Conservation (phyloP, 2,797 vertebrate species). For the Melanotaenia maccullochi region DNA sequence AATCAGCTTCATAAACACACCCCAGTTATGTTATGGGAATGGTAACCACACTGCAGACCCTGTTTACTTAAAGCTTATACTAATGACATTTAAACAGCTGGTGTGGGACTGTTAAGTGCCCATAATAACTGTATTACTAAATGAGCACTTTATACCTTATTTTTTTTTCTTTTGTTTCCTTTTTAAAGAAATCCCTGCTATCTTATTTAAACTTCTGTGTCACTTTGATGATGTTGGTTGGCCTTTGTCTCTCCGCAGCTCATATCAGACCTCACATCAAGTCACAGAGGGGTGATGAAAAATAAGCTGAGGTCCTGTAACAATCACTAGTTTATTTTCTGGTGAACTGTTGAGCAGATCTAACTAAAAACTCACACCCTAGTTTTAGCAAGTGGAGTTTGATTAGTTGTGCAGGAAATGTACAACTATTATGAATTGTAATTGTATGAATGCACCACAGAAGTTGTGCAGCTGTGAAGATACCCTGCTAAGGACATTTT, state of each 20-base stretch:
- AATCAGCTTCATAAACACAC: slow-evolving; percentile 51
- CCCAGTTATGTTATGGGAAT: slow-evolving; percentile 42
- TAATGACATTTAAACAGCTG: slow-evolving; percentile 32
- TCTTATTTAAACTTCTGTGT: neutral
- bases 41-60: slow-evolving; percentile 20
- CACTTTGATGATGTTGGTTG: neutral
- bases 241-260: neutral
- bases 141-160: neutral
- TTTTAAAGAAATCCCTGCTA: neutral
- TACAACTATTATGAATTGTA: neutral
- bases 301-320: neutral
- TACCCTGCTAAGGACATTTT: neutral
- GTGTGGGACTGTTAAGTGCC: slow-evolving; percentile 3
- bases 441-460: neutral
- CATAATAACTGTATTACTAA: slow-evolving; percentile 5
- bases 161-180: neutral
- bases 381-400: neutral
- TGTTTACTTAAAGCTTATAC: slow-evolving; percentile 31
- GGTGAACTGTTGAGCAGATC: neutral
- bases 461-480: neutral
- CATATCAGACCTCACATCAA: neutral
- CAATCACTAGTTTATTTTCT: neutral
- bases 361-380: neutral
- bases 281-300: neutral
- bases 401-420: neutral